phyloP scores from a whole-genome alignment of 2,888 invertebrate species.

The Nysson spinosus region DNA sequence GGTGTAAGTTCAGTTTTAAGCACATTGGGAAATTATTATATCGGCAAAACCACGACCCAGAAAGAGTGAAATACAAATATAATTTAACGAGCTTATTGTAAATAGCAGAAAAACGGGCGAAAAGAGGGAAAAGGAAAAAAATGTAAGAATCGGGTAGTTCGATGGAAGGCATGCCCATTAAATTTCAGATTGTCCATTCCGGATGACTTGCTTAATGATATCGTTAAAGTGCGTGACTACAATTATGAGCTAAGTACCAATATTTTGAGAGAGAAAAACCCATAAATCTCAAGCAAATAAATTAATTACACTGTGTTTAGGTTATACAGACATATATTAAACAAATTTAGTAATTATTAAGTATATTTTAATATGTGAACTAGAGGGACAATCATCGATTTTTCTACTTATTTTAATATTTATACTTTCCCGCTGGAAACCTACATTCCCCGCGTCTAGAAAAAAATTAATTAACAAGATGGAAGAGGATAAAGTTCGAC shows the following conservation, averaged over 20 bases:
- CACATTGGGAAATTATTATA: no score
- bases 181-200: slow-evolving; percentile 56
- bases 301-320: no score
- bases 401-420: background rate
- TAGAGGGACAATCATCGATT: no score
- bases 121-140: slow-evolving; percentile 11
- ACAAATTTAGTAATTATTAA: no score
- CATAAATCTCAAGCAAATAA: no score
- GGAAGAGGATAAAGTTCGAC: slow-evolving; percentile 38
- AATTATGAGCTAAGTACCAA: no score
- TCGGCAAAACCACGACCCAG: no score
- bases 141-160: slow-evolving; percentile 30
- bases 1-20: no score
- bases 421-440: background rate
- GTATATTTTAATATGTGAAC: no score
- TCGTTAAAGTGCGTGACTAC: slow-evolving; percentile 38
- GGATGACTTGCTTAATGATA: slow-evolving; percentile 67
- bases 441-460: slow-evolving; percentile 4
- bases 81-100: background rate
- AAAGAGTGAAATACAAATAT: no score
- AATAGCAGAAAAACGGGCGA: background rate
- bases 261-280: no score
- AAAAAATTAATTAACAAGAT: slow-evolving; percentile 10
- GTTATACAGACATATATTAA: no score
- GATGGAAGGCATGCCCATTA: slow-evolving; percentile 59